Percentiles rank a stretch among this genome's conserved stretches.
Conservation (phyloP, 1,140 invertebrate species). For the Bombus consobrinus region DNA sequence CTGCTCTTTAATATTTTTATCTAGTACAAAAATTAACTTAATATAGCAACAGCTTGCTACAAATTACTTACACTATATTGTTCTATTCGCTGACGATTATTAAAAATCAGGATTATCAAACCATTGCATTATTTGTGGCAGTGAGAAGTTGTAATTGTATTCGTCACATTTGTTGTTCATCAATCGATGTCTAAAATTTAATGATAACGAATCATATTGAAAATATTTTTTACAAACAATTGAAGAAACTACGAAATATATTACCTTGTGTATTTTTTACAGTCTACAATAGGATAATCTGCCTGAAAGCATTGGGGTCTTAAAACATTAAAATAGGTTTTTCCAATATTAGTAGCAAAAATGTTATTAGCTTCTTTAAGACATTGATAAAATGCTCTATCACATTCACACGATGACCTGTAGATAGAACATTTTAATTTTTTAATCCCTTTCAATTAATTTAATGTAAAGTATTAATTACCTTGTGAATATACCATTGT, state of each 20-base stretch:
- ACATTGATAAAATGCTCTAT: slow-evolving; percentile 83
- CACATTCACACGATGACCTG: slow-evolving; percentile 85
- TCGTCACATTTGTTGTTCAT: slow-evolving; percentile 80
- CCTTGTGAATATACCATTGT: slow-evolving; percentile 81
- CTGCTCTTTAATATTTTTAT: neutral
- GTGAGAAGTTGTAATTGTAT: slow-evolving; percentile 81
- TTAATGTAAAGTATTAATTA: slow-evolving; percentile 1
- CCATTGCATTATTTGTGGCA: slow-evolving; percentile 84
- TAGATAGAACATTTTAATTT: slow-evolving; percentile 43
- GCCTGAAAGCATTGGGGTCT: slow-evolving; percentile 84
- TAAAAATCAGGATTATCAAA: slow-evolving; percentile 83
- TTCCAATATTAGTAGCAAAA: slow-evolving; percentile 82
- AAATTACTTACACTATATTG: neutral
- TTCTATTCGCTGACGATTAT: neutral
- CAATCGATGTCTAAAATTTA: neutral
- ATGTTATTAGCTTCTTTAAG: slow-evolving; percentile 80
- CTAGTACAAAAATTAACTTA: neutral
- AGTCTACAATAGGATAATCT: slow-evolving; percentile 82
- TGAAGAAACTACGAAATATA: neutral
- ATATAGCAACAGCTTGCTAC: neutral
- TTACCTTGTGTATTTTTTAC: slow-evolving; percentile 80
- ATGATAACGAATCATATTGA: neutral
- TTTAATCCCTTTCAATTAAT: neutral
- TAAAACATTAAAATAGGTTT: slow-evolving; percentile 84
- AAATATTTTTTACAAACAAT: neutral